These are phyloP conservation scores for Parauchenoglanis ngamensis DNA, from an alignment of 2,797 vertebrate species.

Conservation along the genomic window DNA sequence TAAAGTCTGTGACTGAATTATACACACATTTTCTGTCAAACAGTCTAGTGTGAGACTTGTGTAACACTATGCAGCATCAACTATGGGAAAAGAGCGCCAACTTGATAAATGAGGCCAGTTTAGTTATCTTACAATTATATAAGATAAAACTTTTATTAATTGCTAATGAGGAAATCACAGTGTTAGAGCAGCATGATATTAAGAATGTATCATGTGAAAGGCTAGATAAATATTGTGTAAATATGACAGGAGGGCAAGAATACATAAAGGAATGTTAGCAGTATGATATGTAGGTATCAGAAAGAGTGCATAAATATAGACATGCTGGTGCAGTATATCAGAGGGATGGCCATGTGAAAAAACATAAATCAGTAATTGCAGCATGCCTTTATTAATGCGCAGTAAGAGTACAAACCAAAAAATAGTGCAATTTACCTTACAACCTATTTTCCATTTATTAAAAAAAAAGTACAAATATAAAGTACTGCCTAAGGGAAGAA, in stretches of 20 bases:
- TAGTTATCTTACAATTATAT: not conserved
- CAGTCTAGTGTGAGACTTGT: not conserved
- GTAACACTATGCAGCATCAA: slow-evolving; percentile 34
- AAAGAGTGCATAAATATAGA: not conserved
- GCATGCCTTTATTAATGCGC: not conserved
- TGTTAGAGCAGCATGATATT: not conserved
- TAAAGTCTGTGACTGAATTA: slow-evolving; percentile 27
- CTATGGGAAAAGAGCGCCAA: not conserved
- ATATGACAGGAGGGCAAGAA: not conserved
- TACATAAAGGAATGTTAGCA: not conserved
- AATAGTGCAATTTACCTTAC: not conserved
- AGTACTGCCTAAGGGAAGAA: not conserved
- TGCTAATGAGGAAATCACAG: not conserved
- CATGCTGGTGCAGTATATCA: not conserved
- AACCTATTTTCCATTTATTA: not conserved
- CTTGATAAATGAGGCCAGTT: not conserved
- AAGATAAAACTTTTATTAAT: not conserved
- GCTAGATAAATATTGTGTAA: not conserved
- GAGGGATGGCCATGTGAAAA: not conserved
- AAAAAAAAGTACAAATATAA: not conserved
- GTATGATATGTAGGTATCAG: not conserved
- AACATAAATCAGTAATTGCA: not conserved
- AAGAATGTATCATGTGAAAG: not conserved
- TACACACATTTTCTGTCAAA: slow-evolving; percentile 27
- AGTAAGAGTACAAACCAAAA: not conserved